A percentile compares a stretch with the other conserved stretches of the same genome.
Evolutionary conservation across 2,888 invertebrate species (phyloP).

Genomic region (Himalopsyche japonica): DNA sequence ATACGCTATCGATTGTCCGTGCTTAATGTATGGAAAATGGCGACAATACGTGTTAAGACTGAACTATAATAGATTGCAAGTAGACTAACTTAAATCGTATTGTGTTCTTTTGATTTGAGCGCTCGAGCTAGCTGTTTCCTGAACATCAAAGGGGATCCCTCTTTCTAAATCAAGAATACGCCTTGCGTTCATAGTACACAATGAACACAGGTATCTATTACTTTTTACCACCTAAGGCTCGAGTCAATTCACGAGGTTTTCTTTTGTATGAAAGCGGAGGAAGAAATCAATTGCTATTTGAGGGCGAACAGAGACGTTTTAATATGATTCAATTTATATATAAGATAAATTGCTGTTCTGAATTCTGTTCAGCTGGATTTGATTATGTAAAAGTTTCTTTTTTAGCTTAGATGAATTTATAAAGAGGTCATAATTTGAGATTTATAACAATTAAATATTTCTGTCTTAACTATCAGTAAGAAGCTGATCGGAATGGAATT

Average conservation of each 20-base stretch:
- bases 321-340: not conserved
- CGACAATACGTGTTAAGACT: not conserved
- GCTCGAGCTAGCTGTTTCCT: not conserved
- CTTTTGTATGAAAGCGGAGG: not conserved
- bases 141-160: conserved; percentile 9
- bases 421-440: too few relatives aligned
- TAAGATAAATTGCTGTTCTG: not conserved
- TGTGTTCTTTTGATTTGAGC: conserved; percentile 19
- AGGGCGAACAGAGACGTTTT: not conserved
- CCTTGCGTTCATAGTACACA: not conserved
- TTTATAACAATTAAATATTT: too few relatives aligned
- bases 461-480: too few relatives aligned
- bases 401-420: too few relatives aligned
- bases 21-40: not conserved
- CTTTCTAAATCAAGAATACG: conserved; percentile 2
- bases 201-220: conserved; percentile 14
- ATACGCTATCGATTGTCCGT: not conserved
- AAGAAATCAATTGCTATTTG: conserved; percentile 7
- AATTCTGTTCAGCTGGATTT: not conserved
- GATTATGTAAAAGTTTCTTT: too few relatives aligned
- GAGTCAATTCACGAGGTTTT: conserved; percentile 11
- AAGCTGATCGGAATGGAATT: too few relatives aligned
- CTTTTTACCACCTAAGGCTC: not conserved
- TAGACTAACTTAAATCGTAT: conserved; percentile 8
- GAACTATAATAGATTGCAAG: not conserved